Conservation (phyloP, 2,888 invertebrate species). For the Polymixis lichenea region DNA sequence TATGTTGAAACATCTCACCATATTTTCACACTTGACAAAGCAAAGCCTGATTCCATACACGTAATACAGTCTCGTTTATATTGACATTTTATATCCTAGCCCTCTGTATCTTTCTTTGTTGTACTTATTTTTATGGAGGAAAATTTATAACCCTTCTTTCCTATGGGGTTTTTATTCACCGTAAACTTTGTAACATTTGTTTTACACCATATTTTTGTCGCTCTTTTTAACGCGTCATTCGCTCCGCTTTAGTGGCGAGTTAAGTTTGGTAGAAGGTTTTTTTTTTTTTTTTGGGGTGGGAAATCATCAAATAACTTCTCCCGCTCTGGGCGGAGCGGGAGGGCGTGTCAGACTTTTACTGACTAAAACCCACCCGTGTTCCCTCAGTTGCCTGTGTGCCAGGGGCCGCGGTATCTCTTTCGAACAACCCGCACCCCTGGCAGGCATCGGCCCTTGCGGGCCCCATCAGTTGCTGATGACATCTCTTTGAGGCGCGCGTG, state of each 20-base stretch:
- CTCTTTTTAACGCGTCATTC: conserved; percentile 45
- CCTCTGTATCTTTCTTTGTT: conserved; percentile 67
- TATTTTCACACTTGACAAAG: conserved; percentile 81
- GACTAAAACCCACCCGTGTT: no score
- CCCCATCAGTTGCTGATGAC: no score
- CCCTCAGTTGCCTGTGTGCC: no score
- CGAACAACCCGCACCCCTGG: no score
- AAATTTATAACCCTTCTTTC: conserved; percentile 54
- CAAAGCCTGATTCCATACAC: conserved; percentile 80
- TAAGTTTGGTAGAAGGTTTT: no score
- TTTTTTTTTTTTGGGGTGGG: no score
- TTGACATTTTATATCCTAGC: conserved; percentile 78
- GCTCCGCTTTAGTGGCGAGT: conserved; percentile 32
- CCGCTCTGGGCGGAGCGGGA: no score
- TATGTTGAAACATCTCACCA: conserved; percentile 68
- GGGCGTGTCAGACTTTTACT: no score
- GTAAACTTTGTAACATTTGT: conserved; percentile 42
- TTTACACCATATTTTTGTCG: conserved; percentile 43
- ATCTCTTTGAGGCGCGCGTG: no score
- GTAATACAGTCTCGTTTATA: conserved; percentile 80
- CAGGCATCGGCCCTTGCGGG: no score
- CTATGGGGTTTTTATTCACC: conserved; percentile 49
- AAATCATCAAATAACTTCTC: no score
- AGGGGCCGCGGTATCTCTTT: no score
- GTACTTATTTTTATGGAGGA: conserved; percentile 68